Evolutionary conservation across 2,113 vertebrate genomes (phyloP).

Genomic region (Syrrhaptes paradoxus): DNA sequence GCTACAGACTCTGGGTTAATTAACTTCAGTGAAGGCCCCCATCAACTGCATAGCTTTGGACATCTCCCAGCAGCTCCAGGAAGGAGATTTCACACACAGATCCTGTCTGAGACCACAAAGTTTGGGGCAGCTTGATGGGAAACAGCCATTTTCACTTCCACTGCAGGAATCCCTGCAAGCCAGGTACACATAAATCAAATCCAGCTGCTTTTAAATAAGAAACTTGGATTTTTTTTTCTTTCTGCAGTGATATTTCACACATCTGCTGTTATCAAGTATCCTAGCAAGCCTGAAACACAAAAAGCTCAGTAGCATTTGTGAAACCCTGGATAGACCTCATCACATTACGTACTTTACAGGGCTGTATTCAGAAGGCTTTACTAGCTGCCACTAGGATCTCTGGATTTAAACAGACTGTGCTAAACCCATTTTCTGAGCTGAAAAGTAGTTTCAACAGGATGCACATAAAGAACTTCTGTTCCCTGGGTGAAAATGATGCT

Average conservation of each 20-base stretch:
- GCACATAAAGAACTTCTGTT: rapidly evolving
- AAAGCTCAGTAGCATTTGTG: not conserved
- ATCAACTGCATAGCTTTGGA: not conserved
- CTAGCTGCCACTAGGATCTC: not conserved
- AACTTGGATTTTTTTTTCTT: not conserved
- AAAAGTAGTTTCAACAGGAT: not conserved
- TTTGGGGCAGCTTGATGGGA: not conserved
- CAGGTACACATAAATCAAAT: not conserved
- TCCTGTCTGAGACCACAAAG: not conserved
- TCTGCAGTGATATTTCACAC: not conserved
- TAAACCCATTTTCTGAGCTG: not conserved
- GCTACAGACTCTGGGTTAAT: conserved; percentile 17
- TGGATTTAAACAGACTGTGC: not conserved
- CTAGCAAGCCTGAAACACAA: not conserved
- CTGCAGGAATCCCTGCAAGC: not conserved
- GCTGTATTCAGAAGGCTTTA: not conserved
- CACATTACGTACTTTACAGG: rapidly evolving
- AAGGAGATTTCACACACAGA: not conserved
- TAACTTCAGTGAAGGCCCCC: not conserved
- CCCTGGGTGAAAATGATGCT: rapidly evolving
- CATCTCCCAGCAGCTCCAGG: not conserved
- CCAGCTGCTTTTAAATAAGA: not conserved
- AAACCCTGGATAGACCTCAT: not conserved
- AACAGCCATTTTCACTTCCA: not conserved
- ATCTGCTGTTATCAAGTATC: not conserved